Base-by-base conservation (phyloP, 30 jellyfish, hydroid and myxozoan species). In the Clytia hemisphaerica region DNA sequence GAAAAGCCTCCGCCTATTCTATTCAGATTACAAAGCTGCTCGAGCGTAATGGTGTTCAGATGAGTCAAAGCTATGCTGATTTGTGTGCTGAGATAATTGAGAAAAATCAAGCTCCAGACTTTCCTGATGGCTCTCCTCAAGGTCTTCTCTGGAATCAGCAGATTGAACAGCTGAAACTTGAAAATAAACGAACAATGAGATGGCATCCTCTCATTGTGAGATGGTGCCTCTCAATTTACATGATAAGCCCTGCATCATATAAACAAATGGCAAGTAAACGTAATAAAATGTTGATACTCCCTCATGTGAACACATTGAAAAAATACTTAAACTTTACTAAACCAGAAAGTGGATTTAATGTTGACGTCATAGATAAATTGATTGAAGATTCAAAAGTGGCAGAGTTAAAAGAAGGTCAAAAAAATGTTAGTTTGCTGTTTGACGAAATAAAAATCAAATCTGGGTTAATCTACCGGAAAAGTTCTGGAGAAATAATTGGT, bases 161-260 rank as follows among this genome's bases (percentile, higher is more conserved):
- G 29, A 27, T 19, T 4, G 31, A 55, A 32, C 36, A 19, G 31
- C 42, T 42, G 24, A 19, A 36, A 24, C 24, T 19, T 19, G 14
- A 42, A 19, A 22, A 24, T 22, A 24, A 25, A 22, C 36, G 40
- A 2, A 42, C 42, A 24, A 55, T 55, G 69, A 55, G 69, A 32
- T 55, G 69, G 69, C 69, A 55, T 42, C 69, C 69, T 19, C 69
- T 55, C 15, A 55, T 55, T 18, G 29, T 55, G 24, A 27, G 69
- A 42, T 55, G 69, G 69, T 55, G 69, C 31, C 31, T 55, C 24
- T 19, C 42, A 22, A 19, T 55, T 19, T 55, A 55, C 31, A 36
- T 19, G n/a, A 15, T 22, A 19, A 19, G 42, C 15, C 69, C 69
- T 2, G 69, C 69, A 16, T 36, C 69, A 55, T 55, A 55, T 32